A percentile compares a stretch with the other conserved stretches of the same genome.
These are phyloP conservation scores for Calameuta idolon DNA, from an alignment of 2,888 invertebrate species.

Conservation along the genomic window DNA sequence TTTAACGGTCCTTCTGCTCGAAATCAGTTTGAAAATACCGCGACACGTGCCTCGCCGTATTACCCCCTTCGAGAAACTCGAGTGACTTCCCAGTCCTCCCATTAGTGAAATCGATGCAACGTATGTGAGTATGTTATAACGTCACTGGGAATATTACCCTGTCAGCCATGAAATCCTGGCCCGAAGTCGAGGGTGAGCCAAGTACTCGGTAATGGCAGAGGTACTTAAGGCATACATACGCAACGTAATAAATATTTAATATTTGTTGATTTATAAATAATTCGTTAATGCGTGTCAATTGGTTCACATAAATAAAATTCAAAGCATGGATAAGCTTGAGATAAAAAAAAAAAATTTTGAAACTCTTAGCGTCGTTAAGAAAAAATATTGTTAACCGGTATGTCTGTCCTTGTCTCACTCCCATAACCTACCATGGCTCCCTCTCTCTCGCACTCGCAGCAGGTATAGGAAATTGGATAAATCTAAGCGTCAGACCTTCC, in stretches of 20 bases:
- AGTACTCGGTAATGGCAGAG: conserved; percentile 28
- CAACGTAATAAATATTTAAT: background rate
- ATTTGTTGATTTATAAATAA: background rate
- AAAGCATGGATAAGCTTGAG: background rate
- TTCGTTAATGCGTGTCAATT: background rate
- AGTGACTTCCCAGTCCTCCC: conserved; percentile 39
- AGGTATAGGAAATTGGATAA: background rate
- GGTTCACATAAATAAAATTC: background rate
- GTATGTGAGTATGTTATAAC: conserved; percentile 34
- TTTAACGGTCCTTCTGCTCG: background rate
- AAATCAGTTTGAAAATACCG: conserved; percentile 27
- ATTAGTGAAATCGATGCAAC: conserved; percentile 39
- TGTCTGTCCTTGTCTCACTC: background rate
- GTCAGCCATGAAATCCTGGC: conserved; percentile 55
- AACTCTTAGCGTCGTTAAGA: background rate
- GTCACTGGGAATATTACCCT: conserved; percentile 38
- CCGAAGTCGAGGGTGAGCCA: conserved; percentile 49
- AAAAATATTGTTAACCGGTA: background rate
- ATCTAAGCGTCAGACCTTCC: background rate
- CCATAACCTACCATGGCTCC: background rate
- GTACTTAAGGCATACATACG: background rate
- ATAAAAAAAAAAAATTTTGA: background rate
- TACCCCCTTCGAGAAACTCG: conserved; percentile 13
- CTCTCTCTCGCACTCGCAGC: background rate
- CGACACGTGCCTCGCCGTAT: conserved; percentile 37